Conservation (phyloP, 2,113 vertebrate genomes). For the Halcyon senegalensis region DNA sequence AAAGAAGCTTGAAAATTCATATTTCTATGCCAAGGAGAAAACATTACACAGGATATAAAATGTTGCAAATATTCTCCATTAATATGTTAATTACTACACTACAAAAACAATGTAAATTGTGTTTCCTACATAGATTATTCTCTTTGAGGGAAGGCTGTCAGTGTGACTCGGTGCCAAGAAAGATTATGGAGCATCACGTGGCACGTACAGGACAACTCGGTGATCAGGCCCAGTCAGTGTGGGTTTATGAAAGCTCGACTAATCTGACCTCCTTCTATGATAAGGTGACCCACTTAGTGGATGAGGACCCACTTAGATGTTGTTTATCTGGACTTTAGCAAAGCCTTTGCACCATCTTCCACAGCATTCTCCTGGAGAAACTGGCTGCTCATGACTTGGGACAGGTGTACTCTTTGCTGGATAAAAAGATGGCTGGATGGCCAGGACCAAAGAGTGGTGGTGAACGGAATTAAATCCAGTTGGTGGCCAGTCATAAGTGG, state of each 20-base stretch:
- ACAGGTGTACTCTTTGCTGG: neutral
- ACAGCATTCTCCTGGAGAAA: neutral
- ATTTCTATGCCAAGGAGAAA: neutral
- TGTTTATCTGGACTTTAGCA: neutral
- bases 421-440: neutral
- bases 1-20: neutral
- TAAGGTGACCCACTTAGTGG: neutral
- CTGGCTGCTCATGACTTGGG: neutral
- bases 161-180: neutral
- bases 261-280: neutral
- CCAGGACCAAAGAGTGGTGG: neutral
- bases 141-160: neutral
- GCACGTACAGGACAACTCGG: neutral
- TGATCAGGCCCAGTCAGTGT: neutral
- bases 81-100: neutral
- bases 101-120: neutral
- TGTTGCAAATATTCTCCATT: neutral
- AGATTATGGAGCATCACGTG: neutral
- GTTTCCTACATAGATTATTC: neutral
- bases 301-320: neutral
- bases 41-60: neutral
- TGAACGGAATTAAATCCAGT: neutral
- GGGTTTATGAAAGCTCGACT: neutral
- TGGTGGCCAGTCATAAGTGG: accelerated
- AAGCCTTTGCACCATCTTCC: neutral